phyloP scores from a whole-genome alignment of 1,140 invertebrate species.

The Tetranychus urticae region DNA sequence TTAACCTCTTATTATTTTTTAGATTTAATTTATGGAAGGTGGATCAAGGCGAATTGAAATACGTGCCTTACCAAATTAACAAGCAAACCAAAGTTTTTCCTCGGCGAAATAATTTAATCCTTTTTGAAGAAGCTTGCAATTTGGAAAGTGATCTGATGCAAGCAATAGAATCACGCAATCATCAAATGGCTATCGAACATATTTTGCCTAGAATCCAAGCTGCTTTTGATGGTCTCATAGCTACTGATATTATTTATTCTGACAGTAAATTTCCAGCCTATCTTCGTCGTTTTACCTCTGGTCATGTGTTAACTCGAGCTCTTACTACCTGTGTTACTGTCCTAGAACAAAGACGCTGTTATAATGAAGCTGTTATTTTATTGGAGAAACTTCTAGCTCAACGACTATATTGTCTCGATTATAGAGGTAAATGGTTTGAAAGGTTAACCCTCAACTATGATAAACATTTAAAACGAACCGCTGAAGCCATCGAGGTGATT shows the following conservation, averaged over 20 bases:
- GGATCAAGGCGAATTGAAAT: constrained; percentile 25
- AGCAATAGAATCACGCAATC: constrained; percentile 17
- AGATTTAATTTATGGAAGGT: constrained; percentile 26
- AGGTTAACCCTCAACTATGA: constrained; percentile 27
- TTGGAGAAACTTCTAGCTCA: constrained; percentile 23
- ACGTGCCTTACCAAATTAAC: constrained; percentile 23
- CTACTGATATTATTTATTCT: constrained; percentile 1
- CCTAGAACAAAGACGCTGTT: constrained; percentile 24
- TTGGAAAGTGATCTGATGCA: constrained; percentile 16
- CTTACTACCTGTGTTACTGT: constrained; percentile 25
- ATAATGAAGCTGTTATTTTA: constrained; percentile 23
- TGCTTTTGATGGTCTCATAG: constrained; percentile 4
- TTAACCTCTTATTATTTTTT: background rate
- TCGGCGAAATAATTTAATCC: constrained; percentile 21
- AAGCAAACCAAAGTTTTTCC: constrained; percentile 21
- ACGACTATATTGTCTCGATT: constrained; percentile 17
- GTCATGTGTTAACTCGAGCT: constrained; percentile 21
- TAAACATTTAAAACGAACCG: constrained; percentile 25
- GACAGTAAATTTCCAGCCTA: constrained; percentile 20
- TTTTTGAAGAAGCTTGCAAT: constrained; percentile 17
- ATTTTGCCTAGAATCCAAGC: constrained; percentile 12
- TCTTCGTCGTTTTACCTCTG: constrained; percentile 24
- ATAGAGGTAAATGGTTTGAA: constrained; percentile 28
- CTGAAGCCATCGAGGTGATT: constrained; percentile 20
- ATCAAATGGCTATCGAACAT: constrained; percentile 14